Percentiles rank a stretch among this genome's conserved stretches.
phyloP scores from a whole-genome alignment of 1,140 invertebrate species.

The Drosophila truncata region DNA sequence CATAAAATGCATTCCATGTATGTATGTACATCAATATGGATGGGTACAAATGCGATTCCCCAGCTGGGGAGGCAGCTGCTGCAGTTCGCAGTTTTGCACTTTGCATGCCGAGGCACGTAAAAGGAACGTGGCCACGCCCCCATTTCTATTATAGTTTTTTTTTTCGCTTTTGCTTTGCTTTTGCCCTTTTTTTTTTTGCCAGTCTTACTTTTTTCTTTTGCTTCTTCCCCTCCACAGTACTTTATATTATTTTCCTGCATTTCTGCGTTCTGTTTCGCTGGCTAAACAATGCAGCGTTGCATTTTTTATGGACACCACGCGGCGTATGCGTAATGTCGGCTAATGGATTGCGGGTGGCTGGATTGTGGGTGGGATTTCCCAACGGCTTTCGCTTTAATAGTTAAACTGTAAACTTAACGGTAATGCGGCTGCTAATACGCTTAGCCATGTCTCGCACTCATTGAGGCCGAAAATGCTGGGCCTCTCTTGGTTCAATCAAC shows the following conservation, averaged over 20 bases:
- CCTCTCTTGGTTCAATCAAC: constrained; percentile 56
- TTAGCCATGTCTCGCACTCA: constrained; percentile 65
- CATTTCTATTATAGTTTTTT: constrained; percentile 37
- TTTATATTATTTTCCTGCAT: constrained; percentile 10
- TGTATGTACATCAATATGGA: constrained; percentile 60
- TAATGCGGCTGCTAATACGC: constrained; percentile 62
- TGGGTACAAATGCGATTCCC: constrained; percentile 31
- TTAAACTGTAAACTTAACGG: constrained; percentile 65
- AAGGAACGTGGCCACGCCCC: constrained; percentile 32
- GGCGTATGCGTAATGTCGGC: constrained; percentile 66
- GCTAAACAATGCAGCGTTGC: constrained; percentile 59
- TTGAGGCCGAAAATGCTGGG: constrained; percentile 64
- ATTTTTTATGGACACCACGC: constrained; percentile 63
- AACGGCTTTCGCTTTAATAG: constrained; percentile 43
- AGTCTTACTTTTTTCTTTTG: constrained; percentile 15
- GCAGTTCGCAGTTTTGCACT: constrained; percentile 44
- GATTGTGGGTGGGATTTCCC: constrained; percentile 11
- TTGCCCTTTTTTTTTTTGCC: not conserved
- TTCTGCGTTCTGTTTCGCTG: constrained; percentile 35
- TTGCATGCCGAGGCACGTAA: constrained; percentile 52
- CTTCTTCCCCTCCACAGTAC: not conserved
- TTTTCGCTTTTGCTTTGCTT: too few relatives aligned
- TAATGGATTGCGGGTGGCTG: constrained; percentile 54
- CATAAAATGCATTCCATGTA: constrained; percentile 63
- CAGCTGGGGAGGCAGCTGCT: constrained; percentile 25